Conservation (phyloP, 2,888 invertebrate genomes). For the Troides oblongomaculatus region DNA sequence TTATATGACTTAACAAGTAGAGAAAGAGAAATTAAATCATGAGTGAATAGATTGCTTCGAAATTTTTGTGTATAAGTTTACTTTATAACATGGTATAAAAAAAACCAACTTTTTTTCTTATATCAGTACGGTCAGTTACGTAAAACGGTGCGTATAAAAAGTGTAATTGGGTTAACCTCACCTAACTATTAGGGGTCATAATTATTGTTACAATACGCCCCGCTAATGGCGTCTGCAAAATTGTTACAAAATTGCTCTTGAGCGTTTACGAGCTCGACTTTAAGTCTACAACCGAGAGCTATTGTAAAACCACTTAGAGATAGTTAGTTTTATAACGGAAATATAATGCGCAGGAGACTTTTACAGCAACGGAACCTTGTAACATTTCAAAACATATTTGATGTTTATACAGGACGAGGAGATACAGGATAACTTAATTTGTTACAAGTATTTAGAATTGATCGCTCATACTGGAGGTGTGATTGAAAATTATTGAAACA, state of each 20-base stretch:
- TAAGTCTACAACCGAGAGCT: conserved; percentile 1
- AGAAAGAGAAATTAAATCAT: no score
- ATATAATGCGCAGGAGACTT: background rate
- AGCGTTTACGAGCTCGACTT: conserved; percentile 20
- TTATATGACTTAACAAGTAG: no score
- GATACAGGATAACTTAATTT: no score
- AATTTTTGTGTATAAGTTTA: no score
- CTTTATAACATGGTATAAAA: no score
- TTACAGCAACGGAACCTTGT: no score
- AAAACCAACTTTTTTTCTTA: background rate
- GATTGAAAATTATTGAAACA: no score
- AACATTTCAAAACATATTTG: no score
- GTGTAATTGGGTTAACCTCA: conserved; percentile 15
- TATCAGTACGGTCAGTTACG: background rate
- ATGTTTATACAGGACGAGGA: no score
- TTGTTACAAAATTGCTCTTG: conserved; percentile 19
- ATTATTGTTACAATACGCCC: conserved; percentile 21
- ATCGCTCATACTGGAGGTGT: no score
- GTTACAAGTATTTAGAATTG: no score
- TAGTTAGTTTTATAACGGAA: background rate
- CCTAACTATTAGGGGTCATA: conserved; percentile 11
- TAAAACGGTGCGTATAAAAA: conserved; percentile 11
- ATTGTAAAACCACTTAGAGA: background rate
- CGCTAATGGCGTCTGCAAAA: conserved; percentile 22
- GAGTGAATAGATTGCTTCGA: no score